Evolutionary conservation across 2,888 invertebrate genomes (phyloP).

Genomic region (Hylaea fasciaria): DNA sequence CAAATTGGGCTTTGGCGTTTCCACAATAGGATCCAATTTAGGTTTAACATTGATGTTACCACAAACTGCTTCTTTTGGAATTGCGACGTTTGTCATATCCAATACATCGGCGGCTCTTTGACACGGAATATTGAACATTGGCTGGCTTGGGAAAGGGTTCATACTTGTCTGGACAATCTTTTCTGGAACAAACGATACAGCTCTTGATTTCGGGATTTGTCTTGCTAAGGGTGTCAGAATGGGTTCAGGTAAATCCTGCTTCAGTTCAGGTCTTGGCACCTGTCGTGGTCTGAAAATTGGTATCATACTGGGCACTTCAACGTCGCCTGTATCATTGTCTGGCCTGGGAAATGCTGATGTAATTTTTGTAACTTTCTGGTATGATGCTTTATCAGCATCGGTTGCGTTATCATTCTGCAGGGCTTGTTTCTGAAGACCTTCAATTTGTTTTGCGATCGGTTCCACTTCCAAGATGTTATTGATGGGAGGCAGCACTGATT

Average conservation of each 20-base stretch:
- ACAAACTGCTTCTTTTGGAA: conserved; percentile 38
- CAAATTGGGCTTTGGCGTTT: conserved; percentile 39
- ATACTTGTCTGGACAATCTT: conserved; percentile 21
- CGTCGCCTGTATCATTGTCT: conserved; percentile 28
- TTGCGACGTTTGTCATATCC: conserved; percentile 44
- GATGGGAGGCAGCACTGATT: conserved; percentile 7
- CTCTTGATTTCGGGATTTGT: conserved; percentile 23
- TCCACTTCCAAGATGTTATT: conserved; percentile 36
- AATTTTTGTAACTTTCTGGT: conserved; percentile 36
- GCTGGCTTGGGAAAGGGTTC: conserved; percentile 14
- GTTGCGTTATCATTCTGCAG: conserved; percentile 18
- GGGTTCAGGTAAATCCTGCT: background rate
- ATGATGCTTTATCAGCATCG: conserved; percentile 16
- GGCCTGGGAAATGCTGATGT: conserved; percentile 33
- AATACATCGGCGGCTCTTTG: conserved; percentile 57
- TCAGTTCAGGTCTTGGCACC: conserved; percentile 12
- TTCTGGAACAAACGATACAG: conserved; percentile 22
- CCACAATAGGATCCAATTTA: conserved; percentile 38
- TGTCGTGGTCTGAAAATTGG: conserved; percentile 38
- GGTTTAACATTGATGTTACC: conserved; percentile 28
- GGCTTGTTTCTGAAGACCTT: conserved; percentile 7
- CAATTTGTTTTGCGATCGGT: conserved; percentile 15
- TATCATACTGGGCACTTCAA: conserved; percentile 35
- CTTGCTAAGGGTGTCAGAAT: conserved; percentile 25
- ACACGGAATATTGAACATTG: conserved; percentile 57